phyloP scores from a whole-genome alignment of 2,888 invertebrate genomes.

The Mesopsocus fuscifrons region DNA sequence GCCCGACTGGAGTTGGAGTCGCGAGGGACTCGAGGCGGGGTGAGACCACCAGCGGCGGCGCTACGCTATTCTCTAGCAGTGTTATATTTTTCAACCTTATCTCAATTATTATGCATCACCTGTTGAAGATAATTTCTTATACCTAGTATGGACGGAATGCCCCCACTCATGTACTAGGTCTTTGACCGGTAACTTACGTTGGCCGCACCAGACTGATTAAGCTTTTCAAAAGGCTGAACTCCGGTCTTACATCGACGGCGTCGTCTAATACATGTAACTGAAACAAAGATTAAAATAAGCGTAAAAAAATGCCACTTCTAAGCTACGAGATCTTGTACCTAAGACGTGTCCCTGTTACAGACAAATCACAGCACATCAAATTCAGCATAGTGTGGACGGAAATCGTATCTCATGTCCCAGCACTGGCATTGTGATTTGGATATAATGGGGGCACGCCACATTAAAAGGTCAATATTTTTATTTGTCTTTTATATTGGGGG shows the following conservation, averaged over 20 bases:
- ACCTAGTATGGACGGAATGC: neutral
- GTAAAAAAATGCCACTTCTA: conserved; percentile 5
- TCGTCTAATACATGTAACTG: conserved; percentile 48
- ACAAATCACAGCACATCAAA: too few species aligned
- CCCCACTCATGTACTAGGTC: too few species aligned
- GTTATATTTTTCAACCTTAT: too few species aligned
- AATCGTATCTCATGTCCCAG: conserved; percentile 4
- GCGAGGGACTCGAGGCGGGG: too few species aligned
- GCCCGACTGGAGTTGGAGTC: too few species aligned
- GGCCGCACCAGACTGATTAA: conserved; percentile 41
- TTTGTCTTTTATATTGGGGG: neutral
- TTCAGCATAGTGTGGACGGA: too few species aligned
- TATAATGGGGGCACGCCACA: conserved; percentile 10
- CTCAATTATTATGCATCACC: too few species aligned
- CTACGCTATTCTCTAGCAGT: too few species aligned
- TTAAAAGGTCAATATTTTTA: too few species aligned
- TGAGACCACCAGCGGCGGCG: neutral
- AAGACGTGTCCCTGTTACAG: too few species aligned
- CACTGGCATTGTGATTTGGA: too few species aligned
- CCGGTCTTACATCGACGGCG: conserved; percentile 40
- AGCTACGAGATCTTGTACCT: conserved; percentile 1
- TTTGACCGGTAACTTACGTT: conserved; percentile 25
- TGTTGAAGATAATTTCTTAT: neutral
- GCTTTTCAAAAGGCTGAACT: conserved; percentile 36
- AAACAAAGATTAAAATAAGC: conserved; percentile 13